These are phyloP conservation scores for Drosophila nr. fundita DNA, from an alignment of 2,888 invertebrate genomes.

Conservation along the genomic window DNA sequence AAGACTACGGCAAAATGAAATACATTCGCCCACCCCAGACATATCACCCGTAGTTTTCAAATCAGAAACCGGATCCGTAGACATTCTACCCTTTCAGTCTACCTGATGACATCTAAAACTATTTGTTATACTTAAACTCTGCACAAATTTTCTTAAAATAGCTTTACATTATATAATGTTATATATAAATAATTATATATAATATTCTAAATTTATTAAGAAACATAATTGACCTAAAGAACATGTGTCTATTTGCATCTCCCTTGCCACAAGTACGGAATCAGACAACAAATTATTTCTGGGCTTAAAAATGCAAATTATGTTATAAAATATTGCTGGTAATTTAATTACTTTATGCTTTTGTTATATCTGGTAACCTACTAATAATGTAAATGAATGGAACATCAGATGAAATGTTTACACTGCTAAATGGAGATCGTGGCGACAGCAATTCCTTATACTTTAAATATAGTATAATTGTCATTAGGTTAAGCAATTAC, in stretches of 20 bases:
- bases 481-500: slow-evolving; percentile 81
- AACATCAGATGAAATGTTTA: slow-evolving; percentile 10
- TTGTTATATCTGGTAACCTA: background rate
- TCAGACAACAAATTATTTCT: background rate
- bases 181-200: too few relatives aligned
- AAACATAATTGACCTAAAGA: background rate
- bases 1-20: background rate
- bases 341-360: background rate
- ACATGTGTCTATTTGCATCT: background rate
- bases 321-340: background rate
- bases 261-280: background rate
- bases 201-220: background rate
- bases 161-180: too few relatives aligned
- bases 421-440: slow-evolving; percentile 30
- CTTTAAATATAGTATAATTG: slow-evolving; percentile 77
- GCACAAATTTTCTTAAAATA: too few relatives aligned
- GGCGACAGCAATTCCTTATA: slow-evolving; percentile 66
- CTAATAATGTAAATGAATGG: background rate
- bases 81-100: background rate
- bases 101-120: background rate
- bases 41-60: background rate
- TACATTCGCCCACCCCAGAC: background rate
- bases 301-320: background rate
- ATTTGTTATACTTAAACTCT: background rate
- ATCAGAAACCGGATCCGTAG: background rate